phyloP scores from a whole-genome alignment of 37 sponge, comb jelly and placozoan species.

The Spongia lamella region DNA sequence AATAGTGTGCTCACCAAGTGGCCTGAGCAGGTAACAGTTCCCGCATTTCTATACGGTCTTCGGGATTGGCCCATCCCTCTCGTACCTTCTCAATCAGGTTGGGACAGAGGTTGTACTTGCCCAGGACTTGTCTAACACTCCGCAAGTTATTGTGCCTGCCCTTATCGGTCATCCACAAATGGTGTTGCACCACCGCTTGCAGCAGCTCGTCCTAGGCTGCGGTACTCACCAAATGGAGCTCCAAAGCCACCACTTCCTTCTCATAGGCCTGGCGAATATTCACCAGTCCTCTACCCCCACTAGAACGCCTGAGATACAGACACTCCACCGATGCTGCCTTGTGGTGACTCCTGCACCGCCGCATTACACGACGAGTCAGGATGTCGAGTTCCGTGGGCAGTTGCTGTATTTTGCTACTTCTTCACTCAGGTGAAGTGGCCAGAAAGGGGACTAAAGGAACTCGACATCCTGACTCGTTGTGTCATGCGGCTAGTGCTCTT shows the following conservation, averaged over 20 bases:
- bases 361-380: not conserved
- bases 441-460: not conserved
- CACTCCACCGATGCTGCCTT: not conserved
- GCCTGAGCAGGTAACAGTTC: not conserved
- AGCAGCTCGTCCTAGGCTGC: not conserved
- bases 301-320: not conserved
- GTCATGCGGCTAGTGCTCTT: constrained; percentile 4
- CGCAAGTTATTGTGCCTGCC: not conserved
- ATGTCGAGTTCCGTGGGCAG: not conserved
- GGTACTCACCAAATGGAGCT: not conserved
- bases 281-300: not conserved
- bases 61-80: not conserved
- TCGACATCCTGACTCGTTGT: no score
- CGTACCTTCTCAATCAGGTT: no score
- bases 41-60: not conserved
- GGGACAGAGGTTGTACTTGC: no score
- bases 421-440: constrained; percentile 6
- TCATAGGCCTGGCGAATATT: not conserved
- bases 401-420: not conserved
- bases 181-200: not conserved
- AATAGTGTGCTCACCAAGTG: not conserved
- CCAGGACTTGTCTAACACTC: no score
- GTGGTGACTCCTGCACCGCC: constrained; percentile 3
- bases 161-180: not conserved
- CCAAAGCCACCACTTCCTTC: not conserved